Base-by-base conservation (phyloP, 2,888 invertebrate species). In the Phaedon cochleariae region DNA sequence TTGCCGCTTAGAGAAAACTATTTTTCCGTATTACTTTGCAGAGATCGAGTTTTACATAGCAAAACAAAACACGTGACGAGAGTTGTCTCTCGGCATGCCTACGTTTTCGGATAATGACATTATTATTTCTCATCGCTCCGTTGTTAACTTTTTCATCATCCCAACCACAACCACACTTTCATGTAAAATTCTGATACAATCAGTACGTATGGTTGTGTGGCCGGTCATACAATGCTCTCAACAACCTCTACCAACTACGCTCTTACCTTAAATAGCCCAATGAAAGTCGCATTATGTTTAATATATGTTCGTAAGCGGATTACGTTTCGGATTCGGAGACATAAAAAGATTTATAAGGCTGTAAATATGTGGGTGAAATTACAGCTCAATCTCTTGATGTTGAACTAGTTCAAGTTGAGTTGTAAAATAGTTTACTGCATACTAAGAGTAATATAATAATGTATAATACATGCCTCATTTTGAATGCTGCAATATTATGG, bases 201-300 rank as follows among this genome's bases (percentile, higher is more conserved):
- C 62, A 57, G n/a, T 15, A 51, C 51, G 61, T 41, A 61, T 53
- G 53, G 37, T 57, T 57, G 49, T 62, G 37, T 57, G 55, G 62
- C 55, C n/a, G n/a, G n/a, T n/a, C 22, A 37, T 62, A 57, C 57
- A 62, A 62, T 51, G 48, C 49, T 55, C 57, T 57, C 49, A 48
- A 48, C 34, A 57, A 55, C 26, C 37, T 49, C 22, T 21, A 34
- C 34, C 62, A 62, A 62, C 54, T 29, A 31, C 20, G 62, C 62
- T 51, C 57, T 51, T 62, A 62, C 48, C 26, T 37, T 46, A 58
- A 62, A 62, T 62, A 51, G 21, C 57, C 55, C 49, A 62, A 62
- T 58, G 49, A 51, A 58, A 58, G 62, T 62, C 58, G 46, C 52
- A 62, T 62, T 62, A 62, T 45, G 58, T 34, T 51, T 61, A 61